Percentiles rank a stretch among this genome's conserved stretches.
phyloP scores from a whole-genome alignment of 2,888 invertebrate genomes.

The Trypoxylon attenuatum region DNA sequence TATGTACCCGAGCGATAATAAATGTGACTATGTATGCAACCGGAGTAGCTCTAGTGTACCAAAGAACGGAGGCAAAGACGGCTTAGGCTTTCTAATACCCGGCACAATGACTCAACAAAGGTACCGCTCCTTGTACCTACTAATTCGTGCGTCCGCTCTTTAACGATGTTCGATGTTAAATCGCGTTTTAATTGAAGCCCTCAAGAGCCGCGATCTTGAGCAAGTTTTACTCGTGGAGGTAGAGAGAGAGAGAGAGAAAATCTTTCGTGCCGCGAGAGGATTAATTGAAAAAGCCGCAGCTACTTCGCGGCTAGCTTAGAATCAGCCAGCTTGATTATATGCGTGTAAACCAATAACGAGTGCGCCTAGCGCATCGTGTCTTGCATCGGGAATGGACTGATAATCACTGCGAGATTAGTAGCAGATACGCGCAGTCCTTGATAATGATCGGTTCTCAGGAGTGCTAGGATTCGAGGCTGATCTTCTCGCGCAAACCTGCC shows the following conservation, averaged over 20 bases:
- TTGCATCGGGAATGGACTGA: slow-evolving; percentile 20
- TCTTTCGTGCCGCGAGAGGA: neutral
- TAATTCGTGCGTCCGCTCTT: slow-evolving; percentile 16
- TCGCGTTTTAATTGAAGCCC: slow-evolving; percentile 28
- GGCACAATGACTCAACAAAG: slow-evolving; percentile 58
- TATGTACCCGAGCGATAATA: slow-evolving; percentile 52
- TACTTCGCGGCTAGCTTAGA: neutral
- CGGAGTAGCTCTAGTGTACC: slow-evolving; percentile 33
- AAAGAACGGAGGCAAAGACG: no score
- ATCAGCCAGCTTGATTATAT: slow-evolving; percentile 27
- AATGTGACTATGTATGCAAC: slow-evolving; percentile 55
- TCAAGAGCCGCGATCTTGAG: neutral
- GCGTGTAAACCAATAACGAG: slow-evolving; percentile 44
- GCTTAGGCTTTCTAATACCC: slow-evolving; percentile 62
- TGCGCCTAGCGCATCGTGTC: neutral
- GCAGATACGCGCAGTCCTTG: slow-evolving; percentile 26
- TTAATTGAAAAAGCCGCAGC: slow-evolving; percentile 32
- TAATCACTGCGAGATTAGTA: slow-evolving; percentile 41
- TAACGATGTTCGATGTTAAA: neutral
- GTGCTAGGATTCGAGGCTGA: slow-evolving; percentile 27
- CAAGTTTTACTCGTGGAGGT: neutral
- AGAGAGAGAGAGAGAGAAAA: neutral
- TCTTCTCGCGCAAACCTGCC: neutral
- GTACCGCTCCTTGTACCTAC: slow-evolving; percentile 33
- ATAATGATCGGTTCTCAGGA: slow-evolving; percentile 40